These are phyloP conservation scores for Zelleria hepariella DNA, from an alignment of 2,888 invertebrate species.

Conservation along the genomic window DNA sequence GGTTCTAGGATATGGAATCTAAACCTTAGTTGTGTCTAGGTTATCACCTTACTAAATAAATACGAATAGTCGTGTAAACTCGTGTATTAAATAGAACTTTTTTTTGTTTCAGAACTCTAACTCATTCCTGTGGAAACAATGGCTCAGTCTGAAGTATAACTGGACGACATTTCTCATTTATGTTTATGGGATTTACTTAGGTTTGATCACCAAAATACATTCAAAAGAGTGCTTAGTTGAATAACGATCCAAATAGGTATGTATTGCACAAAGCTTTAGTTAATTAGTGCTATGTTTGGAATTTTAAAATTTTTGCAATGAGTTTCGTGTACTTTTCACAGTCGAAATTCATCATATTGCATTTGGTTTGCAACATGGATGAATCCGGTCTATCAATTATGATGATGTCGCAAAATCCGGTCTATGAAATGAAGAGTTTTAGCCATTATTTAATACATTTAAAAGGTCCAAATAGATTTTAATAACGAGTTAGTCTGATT, in stretches of 20 bases:
- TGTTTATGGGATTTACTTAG: constrained; percentile 44
- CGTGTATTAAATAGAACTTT: no score
- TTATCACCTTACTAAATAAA: neutral
- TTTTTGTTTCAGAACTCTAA: constrained; percentile 32
- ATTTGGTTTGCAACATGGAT: no score
- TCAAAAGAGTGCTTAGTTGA: neutral
- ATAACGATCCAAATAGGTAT: neutral
- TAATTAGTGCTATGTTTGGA: no score
- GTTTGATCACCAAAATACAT: constrained; percentile 22
- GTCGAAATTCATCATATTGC: no score
- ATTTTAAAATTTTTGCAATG: no score
- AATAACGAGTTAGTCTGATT: neutral
- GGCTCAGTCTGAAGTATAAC: constrained; percentile 39
- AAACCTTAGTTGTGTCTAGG: no score
- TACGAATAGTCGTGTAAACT: neutral
- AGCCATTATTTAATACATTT: neutral
- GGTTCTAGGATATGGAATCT: no score
- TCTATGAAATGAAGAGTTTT: neutral
- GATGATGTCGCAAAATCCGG: no score
- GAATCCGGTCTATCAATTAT: no score
- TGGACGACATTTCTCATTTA: constrained; percentile 51
- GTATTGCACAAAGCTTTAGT: no score
- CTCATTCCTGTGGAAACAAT: constrained; percentile 31
- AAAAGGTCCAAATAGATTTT: neutral
- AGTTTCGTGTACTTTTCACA: no score